Evolutionary conservation across 2,797 vertebrate species (phyloP).

Genomic region (Chaunax sp.): DNA sequence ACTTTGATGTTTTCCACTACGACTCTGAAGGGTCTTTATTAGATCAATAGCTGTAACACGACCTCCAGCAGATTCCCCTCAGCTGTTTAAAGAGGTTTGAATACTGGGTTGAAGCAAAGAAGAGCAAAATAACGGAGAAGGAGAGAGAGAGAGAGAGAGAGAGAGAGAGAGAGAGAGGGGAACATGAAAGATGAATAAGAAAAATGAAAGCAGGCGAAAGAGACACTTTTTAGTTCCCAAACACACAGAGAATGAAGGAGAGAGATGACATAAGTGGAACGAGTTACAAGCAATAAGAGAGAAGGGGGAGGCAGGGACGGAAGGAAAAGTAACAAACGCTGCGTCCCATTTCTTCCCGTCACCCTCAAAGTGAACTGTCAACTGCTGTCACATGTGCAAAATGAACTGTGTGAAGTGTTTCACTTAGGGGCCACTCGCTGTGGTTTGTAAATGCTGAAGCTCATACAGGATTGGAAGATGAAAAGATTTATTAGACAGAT

Average conservation of each 20-base stretch:
- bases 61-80: slow-evolving; percentile 44
- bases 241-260: slow-evolving; percentile 9
- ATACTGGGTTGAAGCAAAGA: slow-evolving; percentile 24
- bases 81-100: slow-evolving; percentile 54
- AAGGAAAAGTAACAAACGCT: slow-evolving; percentile 12
- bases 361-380: background rate
- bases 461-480: no score
- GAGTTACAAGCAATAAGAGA: background rate
- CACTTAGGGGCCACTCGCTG: no score
- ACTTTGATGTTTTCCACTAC: slow-evolving; percentile 66
- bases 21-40: slow-evolving; percentile 58
- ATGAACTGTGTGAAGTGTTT: background rate
- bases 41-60: slow-evolving; percentile 62
- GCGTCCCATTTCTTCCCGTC: background rate
- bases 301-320: background rate
- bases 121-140: slow-evolving; percentile 17
- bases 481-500: no score
- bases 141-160: no score
- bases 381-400: no score
- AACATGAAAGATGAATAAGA: slow-evolving; percentile 22
- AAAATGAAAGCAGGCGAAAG: slow-evolving; percentile 21
- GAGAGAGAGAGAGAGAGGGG: no score
- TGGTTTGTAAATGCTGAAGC: no score
- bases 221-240: slow-evolving; percentile 27
- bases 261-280: background rate